phyloP scores from a whole-genome alignment of 2,888 invertebrate species.

The Xestobium rufovillosum region DNA sequence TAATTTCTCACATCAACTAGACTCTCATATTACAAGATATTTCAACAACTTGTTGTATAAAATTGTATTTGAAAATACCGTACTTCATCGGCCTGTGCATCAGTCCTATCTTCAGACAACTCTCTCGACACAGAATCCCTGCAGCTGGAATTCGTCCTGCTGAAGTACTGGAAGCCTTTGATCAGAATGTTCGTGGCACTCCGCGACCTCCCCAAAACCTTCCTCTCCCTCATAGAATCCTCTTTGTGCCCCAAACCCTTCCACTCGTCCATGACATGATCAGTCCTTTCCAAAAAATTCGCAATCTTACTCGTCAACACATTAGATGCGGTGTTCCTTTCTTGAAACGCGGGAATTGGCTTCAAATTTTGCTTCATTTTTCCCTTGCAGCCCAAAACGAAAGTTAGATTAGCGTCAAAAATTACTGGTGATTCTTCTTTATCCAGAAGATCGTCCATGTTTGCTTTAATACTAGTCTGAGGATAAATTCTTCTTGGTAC shows the following conservation, averaged over 20 bases:
- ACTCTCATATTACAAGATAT: too few relatives aligned
- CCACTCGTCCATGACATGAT: constrained; percentile 88
- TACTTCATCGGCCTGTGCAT: constrained; percentile 56
- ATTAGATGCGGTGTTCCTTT: constrained; percentile 70
- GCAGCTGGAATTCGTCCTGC: constrained; percentile 52
- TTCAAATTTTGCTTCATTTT: constrained; percentile 60
- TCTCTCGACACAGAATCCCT: constrained; percentile 44
- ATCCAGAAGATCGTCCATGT: constrained; percentile 51
- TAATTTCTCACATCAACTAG: too few relatives aligned
- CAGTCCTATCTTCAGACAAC: constrained; percentile 55
- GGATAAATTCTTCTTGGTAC: constrained; percentile 64
- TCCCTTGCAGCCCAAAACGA: constrained; percentile 66
- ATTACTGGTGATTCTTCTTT: constrained; percentile 72
- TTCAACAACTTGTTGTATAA: too few relatives aligned
- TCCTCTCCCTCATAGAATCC: constrained; percentile 41
- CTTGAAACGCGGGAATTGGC: constrained; percentile 68
- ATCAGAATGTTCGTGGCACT: constrained; percentile 79
- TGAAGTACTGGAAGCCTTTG: constrained; percentile 68
- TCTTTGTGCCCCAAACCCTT: constrained; percentile 58
- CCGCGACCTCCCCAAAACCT: constrained; percentile 53
- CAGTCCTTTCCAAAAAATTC: constrained; percentile 72
- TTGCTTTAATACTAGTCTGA: constrained; percentile 47
- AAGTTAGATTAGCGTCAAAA: constrained; percentile 74
- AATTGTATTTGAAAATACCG: too few relatives aligned
- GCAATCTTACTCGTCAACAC: constrained; percentile 69